These are phyloP conservation scores for Periphyllus acericola DNA, from an alignment of 2,888 invertebrate genomes.

Conservation along the genomic window DNA sequence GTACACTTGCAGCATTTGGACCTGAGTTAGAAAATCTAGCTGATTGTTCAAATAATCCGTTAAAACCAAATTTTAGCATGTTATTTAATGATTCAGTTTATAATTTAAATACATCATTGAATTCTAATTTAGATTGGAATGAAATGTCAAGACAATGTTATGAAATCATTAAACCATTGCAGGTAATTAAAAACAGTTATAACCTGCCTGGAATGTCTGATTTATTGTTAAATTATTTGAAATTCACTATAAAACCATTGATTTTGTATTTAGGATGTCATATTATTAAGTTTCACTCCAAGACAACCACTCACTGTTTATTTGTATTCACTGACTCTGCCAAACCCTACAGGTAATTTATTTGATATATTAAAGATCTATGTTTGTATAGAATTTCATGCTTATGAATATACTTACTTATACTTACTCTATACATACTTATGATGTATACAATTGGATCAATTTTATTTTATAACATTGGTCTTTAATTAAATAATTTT, in stretches of 20 bases:
- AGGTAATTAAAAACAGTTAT: constrained; percentile 16
- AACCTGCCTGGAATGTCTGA: background rate
- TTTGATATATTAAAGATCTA: no score
- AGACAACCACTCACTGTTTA: constrained; percentile 42
- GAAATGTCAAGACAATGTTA: constrained; percentile 25
- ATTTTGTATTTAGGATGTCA: constrained; percentile 44
- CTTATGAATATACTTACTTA: no score
- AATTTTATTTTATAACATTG: no score
- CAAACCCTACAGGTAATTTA: constrained; percentile 49
- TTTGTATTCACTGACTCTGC: constrained; percentile 53
- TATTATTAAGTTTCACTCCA: constrained; percentile 55
- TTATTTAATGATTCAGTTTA: constrained; percentile 56
- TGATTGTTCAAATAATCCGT: constrained; percentile 69
- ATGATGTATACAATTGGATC: no score
- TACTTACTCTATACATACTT: no score
- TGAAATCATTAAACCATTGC: constrained; percentile 52
- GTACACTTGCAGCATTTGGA: constrained; percentile 72
- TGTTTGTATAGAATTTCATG: no score
- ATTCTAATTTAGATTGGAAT: constrained; percentile 52
- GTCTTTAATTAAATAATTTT: no score
- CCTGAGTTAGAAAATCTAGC: constrained; percentile 70
- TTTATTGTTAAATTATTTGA: background rate
- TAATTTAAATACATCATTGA: constrained; percentile 52
- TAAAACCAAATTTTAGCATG: constrained; percentile 69
- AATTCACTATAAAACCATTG: background rate